Evolutionary conservation across 2,113 vertebrate genomes (phyloP).

Genomic region (mouse (Mus musculus)): GRCm39 chr3:50667501-50668000

Average conservation of each 20-base stretch:
- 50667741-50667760: not conserved
- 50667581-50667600: too few species aligned
- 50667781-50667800: not conserved
- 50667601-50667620: too few species aligned
- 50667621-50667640: not conserved
- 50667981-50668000: not conserved
- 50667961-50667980: not conserved
- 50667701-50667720: not conserved
- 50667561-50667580: too few species aligned
- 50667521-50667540: too few species aligned
- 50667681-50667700: not conserved
- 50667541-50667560: too few species aligned
- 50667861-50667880: not conserved
- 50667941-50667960: not conserved
- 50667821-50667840: fast-evolving
- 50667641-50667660: not conserved
- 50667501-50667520: too few species aligned
- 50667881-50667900: not conserved
- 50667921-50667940: not conserved
- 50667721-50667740: not conserved
- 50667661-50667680: not conserved
- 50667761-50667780: not conserved
- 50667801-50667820: not conserved
- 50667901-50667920: not conserved
- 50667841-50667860: not conserved